Conservation (phyloP, 2,888 invertebrate species). For the Caenorhabditis imperialis region DNA sequence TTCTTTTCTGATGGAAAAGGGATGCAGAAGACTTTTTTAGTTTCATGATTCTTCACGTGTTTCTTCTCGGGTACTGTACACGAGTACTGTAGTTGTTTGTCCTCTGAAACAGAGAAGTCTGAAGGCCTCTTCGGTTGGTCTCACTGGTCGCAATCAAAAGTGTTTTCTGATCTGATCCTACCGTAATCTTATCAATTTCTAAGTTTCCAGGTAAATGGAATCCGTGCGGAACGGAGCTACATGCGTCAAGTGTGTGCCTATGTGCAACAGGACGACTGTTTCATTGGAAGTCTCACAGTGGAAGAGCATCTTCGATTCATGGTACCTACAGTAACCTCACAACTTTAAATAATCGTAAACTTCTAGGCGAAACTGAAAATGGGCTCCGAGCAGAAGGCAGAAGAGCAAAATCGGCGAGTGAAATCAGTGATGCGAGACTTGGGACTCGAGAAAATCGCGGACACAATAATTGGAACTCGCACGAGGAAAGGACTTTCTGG, state of each 20-base stretch:
- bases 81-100: too few relatives aligned
- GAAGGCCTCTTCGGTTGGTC: too few relatives aligned
- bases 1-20: constrained; percentile 19
- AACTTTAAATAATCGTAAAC: not conserved
- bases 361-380: constrained; percentile 85
- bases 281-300: constrained; percentile 89
- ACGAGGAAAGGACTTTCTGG: constrained; percentile 91
- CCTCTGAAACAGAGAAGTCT: too few relatives aligned
- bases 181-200: not conserved
- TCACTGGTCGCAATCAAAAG: too few relatives aligned
- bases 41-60: too few relatives aligned
- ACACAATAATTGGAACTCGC: constrained; percentile 86
- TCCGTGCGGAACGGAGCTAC: constrained; percentile 55
- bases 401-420: constrained; percentile 84
- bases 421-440: constrained; percentile 81
- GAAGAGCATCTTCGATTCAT: constrained; percentile 90
- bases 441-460: constrained; percentile 83
- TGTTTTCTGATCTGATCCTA: too few relatives aligned
- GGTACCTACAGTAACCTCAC: constrained; percentile 79
- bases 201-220: constrained; percentile 63
- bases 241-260: constrained; percentile 84
- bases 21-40: too few relatives aligned
- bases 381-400: constrained; percentile 83
- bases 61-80: too few relatives aligned
- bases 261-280: constrained; percentile 92